Conservation (phyloP, 2,113 vertebrate genomes). For the Mugil cephalus region DNA sequence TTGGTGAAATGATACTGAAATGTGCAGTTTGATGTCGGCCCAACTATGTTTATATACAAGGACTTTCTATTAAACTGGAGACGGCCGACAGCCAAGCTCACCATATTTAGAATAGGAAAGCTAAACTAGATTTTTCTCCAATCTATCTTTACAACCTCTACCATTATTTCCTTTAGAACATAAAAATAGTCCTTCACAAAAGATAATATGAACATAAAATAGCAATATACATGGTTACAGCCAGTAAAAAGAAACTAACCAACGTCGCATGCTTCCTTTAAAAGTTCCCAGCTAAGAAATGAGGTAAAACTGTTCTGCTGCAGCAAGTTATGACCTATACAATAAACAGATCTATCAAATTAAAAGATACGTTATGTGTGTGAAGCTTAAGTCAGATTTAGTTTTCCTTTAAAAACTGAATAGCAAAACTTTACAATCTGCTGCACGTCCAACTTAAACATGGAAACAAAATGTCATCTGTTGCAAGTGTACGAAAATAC, state of each 20-base stretch:
- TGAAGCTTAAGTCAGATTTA: conserved; percentile 31
- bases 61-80: conserved; percentile 32
- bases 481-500: conserved; percentile 67
- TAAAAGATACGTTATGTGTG: conserved; percentile 51
- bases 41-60: conserved; percentile 63
- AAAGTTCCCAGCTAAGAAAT: conserved; percentile 58
- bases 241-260: conserved; percentile 63
- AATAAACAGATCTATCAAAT: conserved; percentile 46
- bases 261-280: conserved; percentile 45
- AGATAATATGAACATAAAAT: conserved; percentile 80
- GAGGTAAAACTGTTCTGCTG: conserved; percentile 74
- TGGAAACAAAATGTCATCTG: conserved; percentile 56
- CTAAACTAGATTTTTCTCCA: conserved; percentile 61
- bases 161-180: conserved; percentile 74
- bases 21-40: conserved; percentile 41
- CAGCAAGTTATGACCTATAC: conserved; percentile 54
- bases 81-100: conserved; percentile 42
- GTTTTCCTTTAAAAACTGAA: conserved; percentile 25
- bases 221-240: conserved; percentile 65
- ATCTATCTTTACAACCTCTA: conserved; percentile 67
- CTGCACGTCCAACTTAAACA: conserved; percentile 42
- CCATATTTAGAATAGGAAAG: conserved; percentile 61
- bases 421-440: conserved; percentile 35
- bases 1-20: conserved; percentile 75
- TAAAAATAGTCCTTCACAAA: conserved; percentile 81